Evolutionary conservation across 2,113 vertebrate genomes (phyloP).

Genomic region (Marcusenius ussheri): DNA sequence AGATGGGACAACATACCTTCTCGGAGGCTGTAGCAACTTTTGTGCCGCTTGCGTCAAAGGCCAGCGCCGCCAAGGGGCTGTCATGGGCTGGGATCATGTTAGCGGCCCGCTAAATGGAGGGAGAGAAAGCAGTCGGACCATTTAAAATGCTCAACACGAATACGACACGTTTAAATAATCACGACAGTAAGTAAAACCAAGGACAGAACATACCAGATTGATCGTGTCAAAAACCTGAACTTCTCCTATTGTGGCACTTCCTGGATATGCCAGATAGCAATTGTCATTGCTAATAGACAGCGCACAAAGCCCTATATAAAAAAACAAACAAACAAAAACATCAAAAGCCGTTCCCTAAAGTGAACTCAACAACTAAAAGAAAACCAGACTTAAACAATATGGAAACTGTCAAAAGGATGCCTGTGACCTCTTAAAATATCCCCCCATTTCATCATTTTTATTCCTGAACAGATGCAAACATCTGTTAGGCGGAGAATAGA

Average conservation of each 20-base stretch:
- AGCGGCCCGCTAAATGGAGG: conserved; percentile 71
- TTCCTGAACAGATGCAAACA: not conserved
- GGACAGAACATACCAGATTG: conserved; percentile 65
- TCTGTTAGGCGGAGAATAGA: not conserved
- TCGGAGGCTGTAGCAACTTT: conserved; percentile 93
- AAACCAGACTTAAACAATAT: not conserved
- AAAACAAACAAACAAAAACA: not conserved
- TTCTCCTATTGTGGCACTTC: conserved; percentile 80
- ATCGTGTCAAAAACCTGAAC: conserved; percentile 83
- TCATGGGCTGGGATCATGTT: conserved; percentile 93
- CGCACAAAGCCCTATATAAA: conserved; percentile 59
- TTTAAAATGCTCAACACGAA: not conserved
- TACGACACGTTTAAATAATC: not conserved
- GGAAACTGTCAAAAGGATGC: not conserved
- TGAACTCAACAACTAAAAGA: not conserved
- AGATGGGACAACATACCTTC: conserved; percentile 60
- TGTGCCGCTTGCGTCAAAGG: conserved; percentile 81
- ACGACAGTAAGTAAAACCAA: too few species aligned
- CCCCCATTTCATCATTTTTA: not conserved
- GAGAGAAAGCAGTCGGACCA: not conserved
- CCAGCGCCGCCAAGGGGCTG: conserved; percentile 85
- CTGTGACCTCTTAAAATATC: not conserved
- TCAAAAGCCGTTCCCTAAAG: not conserved
- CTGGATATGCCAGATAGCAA: conserved; percentile 80
- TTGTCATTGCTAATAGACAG: conserved; percentile 85